Percentiles rank a stretch among this genome's conserved stretches.
Evolutionary conservation across 2,113 vertebrate species (phyloP).

Genomic region (Orycteropus afer): DNA sequence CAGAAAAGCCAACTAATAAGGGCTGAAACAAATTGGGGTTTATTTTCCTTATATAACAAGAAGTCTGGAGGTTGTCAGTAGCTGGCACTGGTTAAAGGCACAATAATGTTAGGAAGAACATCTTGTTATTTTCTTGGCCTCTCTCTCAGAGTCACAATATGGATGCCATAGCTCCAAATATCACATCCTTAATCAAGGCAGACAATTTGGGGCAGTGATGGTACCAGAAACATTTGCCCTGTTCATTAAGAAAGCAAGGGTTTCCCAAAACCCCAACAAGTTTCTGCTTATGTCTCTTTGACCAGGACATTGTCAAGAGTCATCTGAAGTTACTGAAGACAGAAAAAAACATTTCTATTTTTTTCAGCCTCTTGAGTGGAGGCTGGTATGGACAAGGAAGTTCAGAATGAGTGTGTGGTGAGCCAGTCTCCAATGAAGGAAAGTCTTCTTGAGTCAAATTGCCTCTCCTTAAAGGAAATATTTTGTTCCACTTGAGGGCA

Average conservation of each 20-base stretch:
- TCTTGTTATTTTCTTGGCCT: not conserved
- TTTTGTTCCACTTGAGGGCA: not conserved
- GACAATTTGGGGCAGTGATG: not conserved
- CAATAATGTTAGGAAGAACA: not conserved
- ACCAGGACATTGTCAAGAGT: not conserved
- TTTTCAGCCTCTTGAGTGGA: not conserved
- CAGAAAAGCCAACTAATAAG: not conserved
- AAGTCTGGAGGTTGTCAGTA: not conserved
- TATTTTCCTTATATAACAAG: not conserved
- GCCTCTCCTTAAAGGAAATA: not conserved
- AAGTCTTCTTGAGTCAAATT: not conserved
- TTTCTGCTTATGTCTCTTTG: not conserved
- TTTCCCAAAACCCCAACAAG: not conserved
- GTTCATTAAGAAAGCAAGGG: not conserved
- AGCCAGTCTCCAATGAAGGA: not conserved
- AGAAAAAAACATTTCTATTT: not conserved
- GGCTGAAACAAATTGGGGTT: not conserved
- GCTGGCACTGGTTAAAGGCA: not conserved
- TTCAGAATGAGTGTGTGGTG: not conserved
- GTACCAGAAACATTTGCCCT: not conserved
- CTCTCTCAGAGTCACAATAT: not conserved
- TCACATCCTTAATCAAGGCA: not conserved
- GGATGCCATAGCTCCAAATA: not conserved
- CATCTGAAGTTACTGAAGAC: not conserved
- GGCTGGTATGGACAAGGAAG: not conserved